Conservation (phyloP, 2,888 invertebrate species). For the Drosophila austrosaltans region DNA sequence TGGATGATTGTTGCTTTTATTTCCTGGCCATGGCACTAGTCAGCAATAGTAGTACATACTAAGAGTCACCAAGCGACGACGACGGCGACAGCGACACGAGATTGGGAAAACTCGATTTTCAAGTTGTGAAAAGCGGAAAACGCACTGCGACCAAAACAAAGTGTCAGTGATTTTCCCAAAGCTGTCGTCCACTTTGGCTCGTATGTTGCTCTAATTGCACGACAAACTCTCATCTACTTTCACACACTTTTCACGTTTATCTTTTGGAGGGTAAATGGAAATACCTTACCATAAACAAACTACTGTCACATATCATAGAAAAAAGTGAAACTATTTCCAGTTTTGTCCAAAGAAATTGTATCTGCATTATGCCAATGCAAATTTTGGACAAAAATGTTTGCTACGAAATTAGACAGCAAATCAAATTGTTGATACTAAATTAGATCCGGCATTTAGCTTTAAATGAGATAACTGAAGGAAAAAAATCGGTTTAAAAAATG, state of each 20-base stretch:
- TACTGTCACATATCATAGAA: conserved; percentile 1
- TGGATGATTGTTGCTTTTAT: conserved; percentile 64
- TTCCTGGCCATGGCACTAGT: conserved; percentile 46
- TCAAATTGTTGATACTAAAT: conserved; percentile 1
- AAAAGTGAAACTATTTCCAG: conserved; percentile 9
- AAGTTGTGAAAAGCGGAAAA: conserved; percentile 60
- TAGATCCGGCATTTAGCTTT: neutral
- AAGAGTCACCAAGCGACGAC: neutral
- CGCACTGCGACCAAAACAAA: conserved; percentile 50
- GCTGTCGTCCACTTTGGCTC: conserved; percentile 43
- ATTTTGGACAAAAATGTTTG: neutral
- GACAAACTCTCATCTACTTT: conserved; percentile 72
- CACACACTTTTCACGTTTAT: conserved; percentile 67
- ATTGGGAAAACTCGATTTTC: conserved; percentile 73
- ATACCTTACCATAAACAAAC: conserved; percentile 45
- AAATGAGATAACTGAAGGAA: neutral
- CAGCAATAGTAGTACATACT: neutral
- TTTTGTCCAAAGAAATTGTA: neutral
- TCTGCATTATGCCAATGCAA: conserved; percentile 4
- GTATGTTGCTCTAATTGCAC: conserved; percentile 77
- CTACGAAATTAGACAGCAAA: neutral
- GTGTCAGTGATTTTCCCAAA: conserved; percentile 44
- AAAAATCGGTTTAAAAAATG: neutral
- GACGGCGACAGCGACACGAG: conserved; percentile 9
- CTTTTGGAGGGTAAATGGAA: conserved; percentile 34